A percentile compares a stretch with the other conserved stretches of the same genome.
Evolutionary conservation across 2,113 vertebrate genomes (phyloP).

Genomic region (Leucopternis melanops): DNA sequence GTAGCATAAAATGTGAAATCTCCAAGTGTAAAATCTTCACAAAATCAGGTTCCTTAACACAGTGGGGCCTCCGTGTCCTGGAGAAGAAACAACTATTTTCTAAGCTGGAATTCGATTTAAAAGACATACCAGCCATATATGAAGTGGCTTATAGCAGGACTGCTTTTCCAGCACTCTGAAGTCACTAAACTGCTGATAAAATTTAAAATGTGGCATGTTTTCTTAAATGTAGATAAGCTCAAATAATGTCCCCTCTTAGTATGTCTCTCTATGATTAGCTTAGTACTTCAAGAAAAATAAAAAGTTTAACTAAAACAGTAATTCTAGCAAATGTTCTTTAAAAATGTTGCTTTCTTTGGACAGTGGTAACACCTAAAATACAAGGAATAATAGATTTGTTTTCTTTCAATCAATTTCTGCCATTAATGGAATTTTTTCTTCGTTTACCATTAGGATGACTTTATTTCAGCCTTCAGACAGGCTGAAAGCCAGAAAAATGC

Average conservation of each 20-base stretch:
- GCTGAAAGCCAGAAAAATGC: slow-evolving; percentile 77
- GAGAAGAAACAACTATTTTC: not conserved
- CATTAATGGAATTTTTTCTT: not conserved
- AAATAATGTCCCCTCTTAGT: not conserved
- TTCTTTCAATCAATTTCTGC: not conserved
- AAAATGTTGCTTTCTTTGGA: not conserved
- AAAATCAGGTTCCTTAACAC: not conserved
- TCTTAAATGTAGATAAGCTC: not conserved
- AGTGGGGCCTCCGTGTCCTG: not conserved
- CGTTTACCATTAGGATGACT: slow-evolving; percentile 75
- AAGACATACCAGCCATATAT: not conserved
- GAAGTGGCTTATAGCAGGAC: not conserved
- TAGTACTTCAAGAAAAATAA: not conserved
- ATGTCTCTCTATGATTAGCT: not conserved
- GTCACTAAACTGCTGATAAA: not conserved
- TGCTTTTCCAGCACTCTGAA: not conserved
- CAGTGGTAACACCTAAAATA: not conserved
- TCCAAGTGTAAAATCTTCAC: not conserved
- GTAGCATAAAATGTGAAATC: not conserved
- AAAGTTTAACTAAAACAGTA: not conserved
- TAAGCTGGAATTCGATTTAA: not conserved
- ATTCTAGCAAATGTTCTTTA: not conserved
- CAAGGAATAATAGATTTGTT: not conserved
- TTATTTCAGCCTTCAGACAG: slow-evolving; percentile 80
- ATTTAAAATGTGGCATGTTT: not conserved